Conservation (phyloP, 2,888 invertebrate genomes). For the Idaea dimidiata region DNA sequence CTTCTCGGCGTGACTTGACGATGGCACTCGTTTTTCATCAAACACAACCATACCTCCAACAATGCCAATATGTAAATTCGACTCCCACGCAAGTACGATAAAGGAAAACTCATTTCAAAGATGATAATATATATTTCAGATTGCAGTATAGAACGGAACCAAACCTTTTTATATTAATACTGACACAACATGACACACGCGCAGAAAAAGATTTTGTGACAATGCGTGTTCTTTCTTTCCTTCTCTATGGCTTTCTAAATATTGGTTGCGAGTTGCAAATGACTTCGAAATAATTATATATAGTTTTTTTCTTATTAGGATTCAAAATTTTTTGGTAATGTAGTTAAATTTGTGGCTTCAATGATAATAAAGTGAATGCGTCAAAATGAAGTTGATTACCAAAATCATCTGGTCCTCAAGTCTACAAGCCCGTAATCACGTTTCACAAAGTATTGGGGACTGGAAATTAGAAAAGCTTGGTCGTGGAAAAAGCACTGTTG, state of each 20-base stretch:
- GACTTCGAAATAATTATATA: slow-evolving; percentile 4
- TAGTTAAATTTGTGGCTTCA: slow-evolving; percentile 29
- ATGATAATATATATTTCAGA: no score
- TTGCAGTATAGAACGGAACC: neutral
- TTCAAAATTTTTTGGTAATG: slow-evolving; percentile 51
- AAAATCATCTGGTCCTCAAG: slow-evolving; percentile 46
- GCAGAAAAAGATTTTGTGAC: neutral
- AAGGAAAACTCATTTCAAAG: no score
- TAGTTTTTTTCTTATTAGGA: slow-evolving; percentile 17
- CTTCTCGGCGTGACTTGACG: no score
- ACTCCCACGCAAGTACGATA: no score
- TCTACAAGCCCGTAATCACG: slow-evolving; percentile 17
- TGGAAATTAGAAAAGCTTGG: slow-evolving; percentile 30
- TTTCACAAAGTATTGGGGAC: slow-evolving; percentile 26
- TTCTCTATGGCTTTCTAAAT: slow-evolving; percentile 40
- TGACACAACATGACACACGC: neutral
- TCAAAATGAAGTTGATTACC: slow-evolving; percentile 62
- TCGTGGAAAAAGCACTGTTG: slow-evolving; percentile 42
- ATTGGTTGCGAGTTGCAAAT: slow-evolving; percentile 17
- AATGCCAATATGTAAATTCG: no score
- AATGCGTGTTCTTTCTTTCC: neutral
- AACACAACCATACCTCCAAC: no score
- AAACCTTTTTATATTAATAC: neutral
- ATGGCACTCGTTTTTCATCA: no score
- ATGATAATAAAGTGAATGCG: slow-evolving; percentile 16